phyloP scores from a whole-genome alignment of 2,797 vertebrate species.

The Phrynocephalus vlangalii region DNA sequence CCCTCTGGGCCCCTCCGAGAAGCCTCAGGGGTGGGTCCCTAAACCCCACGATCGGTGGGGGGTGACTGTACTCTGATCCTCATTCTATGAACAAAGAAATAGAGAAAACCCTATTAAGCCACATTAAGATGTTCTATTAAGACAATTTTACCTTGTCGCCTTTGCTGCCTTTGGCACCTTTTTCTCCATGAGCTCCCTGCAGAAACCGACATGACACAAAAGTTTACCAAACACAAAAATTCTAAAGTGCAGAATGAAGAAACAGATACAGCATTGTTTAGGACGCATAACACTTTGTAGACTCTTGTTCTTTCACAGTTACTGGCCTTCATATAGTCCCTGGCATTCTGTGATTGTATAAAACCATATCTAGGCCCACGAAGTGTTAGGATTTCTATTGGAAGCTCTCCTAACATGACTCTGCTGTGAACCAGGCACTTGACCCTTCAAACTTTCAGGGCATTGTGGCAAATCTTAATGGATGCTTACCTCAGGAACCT shows the following conservation, averaged over 20 bases:
- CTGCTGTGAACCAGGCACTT: no score
- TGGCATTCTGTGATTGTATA: no score
- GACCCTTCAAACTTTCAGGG: no score
- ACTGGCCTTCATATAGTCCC: background rate
- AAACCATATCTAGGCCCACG: no score
- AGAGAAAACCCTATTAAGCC: background rate
- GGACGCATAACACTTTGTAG: background rate
- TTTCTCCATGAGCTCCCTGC: constrained; percentile 92
- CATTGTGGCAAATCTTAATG: no score
- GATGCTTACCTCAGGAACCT: no score
- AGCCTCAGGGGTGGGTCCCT: no score
- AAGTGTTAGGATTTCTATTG: no score
- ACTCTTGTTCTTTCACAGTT: background rate
- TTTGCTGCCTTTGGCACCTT: constrained; percentile 88
- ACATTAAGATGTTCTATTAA: background rate
- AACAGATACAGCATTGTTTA: background rate
- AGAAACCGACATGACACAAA: constrained; percentile 53
- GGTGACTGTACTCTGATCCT: background rate
- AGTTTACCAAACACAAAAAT: background rate
- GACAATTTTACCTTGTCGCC: constrained; percentile 88
- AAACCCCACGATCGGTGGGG: no score
- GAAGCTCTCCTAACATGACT: no score
- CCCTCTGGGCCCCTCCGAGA: no score
- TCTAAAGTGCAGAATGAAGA: background rate
- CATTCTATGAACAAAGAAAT: background rate